Conservation (phyloP, 1,140 invertebrate genomes). For the Trypoxylus dichotomus region DNA sequence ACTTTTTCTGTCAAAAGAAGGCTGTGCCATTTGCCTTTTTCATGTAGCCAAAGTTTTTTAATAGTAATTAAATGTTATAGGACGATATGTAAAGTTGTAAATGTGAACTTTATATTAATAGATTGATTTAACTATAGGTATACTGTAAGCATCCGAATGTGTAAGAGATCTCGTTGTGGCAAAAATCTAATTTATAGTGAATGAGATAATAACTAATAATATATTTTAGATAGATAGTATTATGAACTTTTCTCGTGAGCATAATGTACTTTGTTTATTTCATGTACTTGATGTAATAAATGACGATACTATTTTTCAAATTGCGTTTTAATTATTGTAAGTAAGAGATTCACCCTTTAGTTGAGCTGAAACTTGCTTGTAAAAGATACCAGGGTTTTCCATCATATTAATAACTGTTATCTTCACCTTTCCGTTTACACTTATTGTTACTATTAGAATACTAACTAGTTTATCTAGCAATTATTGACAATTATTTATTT, state of each 20-base stretch:
- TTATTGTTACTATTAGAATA: too few species aligned
- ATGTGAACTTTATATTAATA: not conserved
- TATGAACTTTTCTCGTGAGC: not conserved
- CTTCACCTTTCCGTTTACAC: too few species aligned
- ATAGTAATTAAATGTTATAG: not conserved
- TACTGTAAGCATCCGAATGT: not conserved
- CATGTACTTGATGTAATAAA: not conserved
- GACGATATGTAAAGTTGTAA: too few species aligned
- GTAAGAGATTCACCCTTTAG: too few species aligned
- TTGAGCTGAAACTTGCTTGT: too few species aligned
- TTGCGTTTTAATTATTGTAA: not conserved
- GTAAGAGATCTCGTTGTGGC: not conserved
- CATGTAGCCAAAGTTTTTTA: conserved; percentile 10
- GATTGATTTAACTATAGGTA: not conserved
- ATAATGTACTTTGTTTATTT: not conserved
- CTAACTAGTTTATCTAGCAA: too few species aligned
- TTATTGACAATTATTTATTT: too few species aligned
- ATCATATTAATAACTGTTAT: too few species aligned
- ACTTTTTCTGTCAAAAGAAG: not conserved
- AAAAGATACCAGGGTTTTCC: too few species aligned
- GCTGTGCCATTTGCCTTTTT: conserved; percentile 18
- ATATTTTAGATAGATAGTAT: conserved; percentile 4
- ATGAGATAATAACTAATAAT: not conserved
- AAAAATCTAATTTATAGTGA: not conserved
- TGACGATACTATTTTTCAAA: not conserved